Conservation (phyloP, 2,113 vertebrate species). For the Laticauda colubrina region DNA sequence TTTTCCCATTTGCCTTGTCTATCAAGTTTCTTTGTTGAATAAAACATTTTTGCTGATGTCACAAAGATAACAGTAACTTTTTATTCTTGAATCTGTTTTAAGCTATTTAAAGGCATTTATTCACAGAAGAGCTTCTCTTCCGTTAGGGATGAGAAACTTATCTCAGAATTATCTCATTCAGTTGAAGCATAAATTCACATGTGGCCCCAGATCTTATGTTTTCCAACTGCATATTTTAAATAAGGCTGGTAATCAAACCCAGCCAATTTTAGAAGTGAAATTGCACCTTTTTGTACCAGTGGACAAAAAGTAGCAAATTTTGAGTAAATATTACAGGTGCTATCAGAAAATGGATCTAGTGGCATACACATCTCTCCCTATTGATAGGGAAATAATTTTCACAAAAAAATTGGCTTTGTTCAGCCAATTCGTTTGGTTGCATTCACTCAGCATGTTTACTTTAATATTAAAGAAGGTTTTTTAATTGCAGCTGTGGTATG, state of each 20-base stretch:
- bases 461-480: not conserved
- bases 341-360: not conserved
- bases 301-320: not conserved
- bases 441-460: not conserved
- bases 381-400: not conserved
- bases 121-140: not conserved
- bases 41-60: not conserved
- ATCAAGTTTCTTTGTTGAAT: not conserved
- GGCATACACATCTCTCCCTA: not conserved
- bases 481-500: not conserved
- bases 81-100: not conserved
- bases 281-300: not conserved
- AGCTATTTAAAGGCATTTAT: not conserved
- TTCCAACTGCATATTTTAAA: not conserved
- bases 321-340: not conserved
- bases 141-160: not conserved
- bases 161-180: not conserved
- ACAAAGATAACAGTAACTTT: not conserved
- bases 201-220: too few relatives aligned
- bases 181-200: not conserved
- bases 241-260: not conserved
- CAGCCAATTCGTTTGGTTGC: not conserved
- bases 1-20: conserved; percentile 6
- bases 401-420: not conserved
- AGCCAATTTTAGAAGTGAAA: not conserved